Evolutionary conservation across 2,797 vertebrate species (phyloP).

Genomic region (Eulemur mongoz): DNA sequence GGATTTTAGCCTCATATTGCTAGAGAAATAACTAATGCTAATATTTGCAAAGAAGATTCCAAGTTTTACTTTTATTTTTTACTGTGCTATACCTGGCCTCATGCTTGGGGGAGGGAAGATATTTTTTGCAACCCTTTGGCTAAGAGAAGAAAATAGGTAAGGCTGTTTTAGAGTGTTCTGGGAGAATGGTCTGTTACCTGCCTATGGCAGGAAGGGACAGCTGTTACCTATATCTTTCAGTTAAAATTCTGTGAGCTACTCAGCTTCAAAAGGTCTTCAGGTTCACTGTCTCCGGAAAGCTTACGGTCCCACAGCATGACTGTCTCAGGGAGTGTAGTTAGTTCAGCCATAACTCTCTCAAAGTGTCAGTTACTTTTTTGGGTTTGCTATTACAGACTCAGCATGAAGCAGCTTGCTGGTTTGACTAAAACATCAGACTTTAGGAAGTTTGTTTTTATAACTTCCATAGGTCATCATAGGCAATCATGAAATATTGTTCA

Average conservation of each 20-base stretch:
- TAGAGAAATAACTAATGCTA: slow-evolving; percentile 47
- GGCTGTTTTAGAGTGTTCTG: neutral
- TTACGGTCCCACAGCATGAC: neutral
- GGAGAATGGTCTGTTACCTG: neutral
- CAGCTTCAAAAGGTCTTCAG: neutral
- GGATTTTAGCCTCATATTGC: neutral
- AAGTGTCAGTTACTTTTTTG: slow-evolving; percentile 42
- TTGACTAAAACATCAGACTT: slow-evolving; percentile 27
- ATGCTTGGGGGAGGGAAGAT: neutral
- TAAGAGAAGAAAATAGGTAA: neutral
- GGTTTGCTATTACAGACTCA: slow-evolving; percentile 6
- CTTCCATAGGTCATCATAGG: neutral
- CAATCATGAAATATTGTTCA: neutral
- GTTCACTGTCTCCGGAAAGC: neutral
- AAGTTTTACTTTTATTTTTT: slow-evolving; percentile 30
- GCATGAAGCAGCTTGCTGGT: slow-evolving; percentile 11
- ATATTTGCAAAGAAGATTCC: neutral
- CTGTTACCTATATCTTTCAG: slow-evolving; percentile 4
- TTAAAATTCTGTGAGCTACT: slow-evolving; percentile 29
- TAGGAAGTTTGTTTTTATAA: neutral
- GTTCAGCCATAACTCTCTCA: slow-evolving; percentile 36
- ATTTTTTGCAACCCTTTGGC: neutral
- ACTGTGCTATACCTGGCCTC: neutral
- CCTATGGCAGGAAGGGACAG: neutral
- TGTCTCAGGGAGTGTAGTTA: neutral